Evolutionary conservation across 2,797 vertebrate species (phyloP), one percentile per base, ranked within the genome.

Genomic region (Trachops cirrhosus): DNA sequence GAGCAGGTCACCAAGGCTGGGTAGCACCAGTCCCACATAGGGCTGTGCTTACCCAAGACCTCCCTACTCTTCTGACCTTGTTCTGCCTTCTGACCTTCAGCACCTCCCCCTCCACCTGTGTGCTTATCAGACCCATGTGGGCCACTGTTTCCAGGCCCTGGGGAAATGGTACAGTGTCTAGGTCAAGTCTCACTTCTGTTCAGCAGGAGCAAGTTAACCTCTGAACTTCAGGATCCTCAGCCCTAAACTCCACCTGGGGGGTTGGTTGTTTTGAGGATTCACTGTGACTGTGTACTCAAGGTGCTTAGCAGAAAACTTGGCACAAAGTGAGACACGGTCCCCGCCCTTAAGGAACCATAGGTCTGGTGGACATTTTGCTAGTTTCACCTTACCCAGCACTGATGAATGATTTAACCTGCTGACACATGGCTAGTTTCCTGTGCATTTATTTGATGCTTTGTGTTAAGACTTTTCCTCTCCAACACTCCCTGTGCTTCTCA

Each of bases 221-320:
- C 57, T 46, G 29, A 93, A 75, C n/a, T 62, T 57, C n/a, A 39
- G 70, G 29, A 44, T 86, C 18, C 26, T 67, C 6, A 3, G 26
- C 48, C 16, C 5, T n/a, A 74, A 94, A 92, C 84, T 6, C 34
- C 46, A 57, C 64, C 41, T 50, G 32, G 73, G 16, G 41, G 10
- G 34, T 70, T 75, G 10, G 34, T 70, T 75, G 48, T 29, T 29
- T 22, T 5, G 44, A 88, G 71, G 77, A 94, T 96, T 89, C 93
- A 91, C 59, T 24, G 34, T 77, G 26, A 67, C 62, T 64, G 50
- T 6, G 14, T 15, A 87, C n/a, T 84, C 75, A 89, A 91, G 84
- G 50, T 0, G 1, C 50, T 94, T 73, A 78, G 80, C 78, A 92
- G 48, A 90, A 93, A 92, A 95, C 67, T 64, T 85, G 70, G 83